Base-by-base conservation (phyloP, 1,140 invertebrate species). In the Drosophila virilis region DNA sequence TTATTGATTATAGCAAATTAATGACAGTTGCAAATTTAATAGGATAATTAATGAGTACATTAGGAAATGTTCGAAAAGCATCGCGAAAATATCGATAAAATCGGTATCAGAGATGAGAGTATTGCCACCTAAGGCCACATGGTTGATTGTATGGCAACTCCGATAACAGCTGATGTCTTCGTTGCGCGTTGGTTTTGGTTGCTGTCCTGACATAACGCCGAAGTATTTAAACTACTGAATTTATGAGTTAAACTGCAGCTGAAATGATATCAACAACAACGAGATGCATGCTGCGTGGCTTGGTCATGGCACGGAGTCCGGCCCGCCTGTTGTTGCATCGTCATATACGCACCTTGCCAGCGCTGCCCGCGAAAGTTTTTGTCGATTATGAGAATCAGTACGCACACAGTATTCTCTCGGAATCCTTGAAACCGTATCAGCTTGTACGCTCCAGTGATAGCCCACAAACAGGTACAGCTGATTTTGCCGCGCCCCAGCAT, bases 311-410 rank as follows among this genome's bases (percentile, higher is more conserved):
- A 8, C 58, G 57, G n/a, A 15, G 15, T 15, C 9, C 9, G 17
- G 32, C 28, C 17, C 35, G 37, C 10, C 37, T 12, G 10, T 10
- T 38, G 9, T 13, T 70, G 8, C 9, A 32, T n/a, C 73, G 73
- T 37, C 13, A 52, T 10, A 51, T 71, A 51, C 46, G 55, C 60
- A 71, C 13, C 8, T 6, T 61, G 6, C n/a, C 60, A 8, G 35
- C 33, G 3, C 8, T 67, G 66, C 40, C 55, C 6, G 83, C 66
- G 0, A 65, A 67, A 10, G 15, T 74, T 6, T 92, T 80, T 35
- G 51, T 73, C 8, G 91, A 92, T 9, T 65, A 46, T 33, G 92
- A 93, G 65, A 93, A 92, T 74, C 61, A 77, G 40, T 83, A 81
- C 58, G 92, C 91, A 8, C 90, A 93, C 42, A 64, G 71, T 0